These are phyloP conservation scores for Margarornis squamiger DNA, from an alignment of 2,797 vertebrate genomes.

Conservation along the genomic window DNA sequence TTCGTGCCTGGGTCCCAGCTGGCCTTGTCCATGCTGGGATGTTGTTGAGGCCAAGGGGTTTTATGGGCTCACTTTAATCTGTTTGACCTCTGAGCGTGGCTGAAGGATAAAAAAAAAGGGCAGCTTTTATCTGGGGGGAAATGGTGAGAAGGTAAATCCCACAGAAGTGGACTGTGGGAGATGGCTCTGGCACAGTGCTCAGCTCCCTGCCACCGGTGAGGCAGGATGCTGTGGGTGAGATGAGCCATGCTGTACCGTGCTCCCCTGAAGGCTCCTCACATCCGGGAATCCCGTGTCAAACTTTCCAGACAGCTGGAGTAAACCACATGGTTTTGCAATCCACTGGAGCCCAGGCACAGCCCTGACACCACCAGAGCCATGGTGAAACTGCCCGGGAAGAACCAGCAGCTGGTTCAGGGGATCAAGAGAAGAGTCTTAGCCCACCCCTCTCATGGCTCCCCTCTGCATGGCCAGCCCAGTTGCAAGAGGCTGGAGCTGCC, in stretches of 20 bases:
- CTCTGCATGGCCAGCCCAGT: fast-evolving
- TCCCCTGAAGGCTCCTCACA: constrained; percentile 52
- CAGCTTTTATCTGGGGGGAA: neutral
- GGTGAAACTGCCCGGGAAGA: neutral
- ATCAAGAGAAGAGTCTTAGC: neutral
- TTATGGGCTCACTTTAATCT: neutral
- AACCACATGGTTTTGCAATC: neutral
- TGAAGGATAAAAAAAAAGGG: neutral
- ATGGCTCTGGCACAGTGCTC: neutral
- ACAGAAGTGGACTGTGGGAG: fast-evolving
- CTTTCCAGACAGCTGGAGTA: constrained; percentile 41
- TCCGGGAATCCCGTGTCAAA: constrained; percentile 27
- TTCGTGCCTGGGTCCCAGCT: neutral
- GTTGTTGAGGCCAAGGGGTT: neutral
- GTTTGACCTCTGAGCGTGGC: fast-evolving
- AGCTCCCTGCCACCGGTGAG: neutral
- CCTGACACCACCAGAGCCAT: neutral
- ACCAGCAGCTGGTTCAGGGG: fast-evolving
- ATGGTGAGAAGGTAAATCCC: neutral
- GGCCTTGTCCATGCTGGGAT: fast-evolving
- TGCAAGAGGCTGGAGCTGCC: fast-evolving
- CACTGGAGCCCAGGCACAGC: neutral
- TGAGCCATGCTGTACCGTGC: neutral
- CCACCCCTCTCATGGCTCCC: neutral
- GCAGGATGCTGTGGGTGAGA: neutral